phyloP scores from a whole-genome alignment of 37 sponge, comb jelly and placozoan genomes.

The Beroe forskalii region DNA sequence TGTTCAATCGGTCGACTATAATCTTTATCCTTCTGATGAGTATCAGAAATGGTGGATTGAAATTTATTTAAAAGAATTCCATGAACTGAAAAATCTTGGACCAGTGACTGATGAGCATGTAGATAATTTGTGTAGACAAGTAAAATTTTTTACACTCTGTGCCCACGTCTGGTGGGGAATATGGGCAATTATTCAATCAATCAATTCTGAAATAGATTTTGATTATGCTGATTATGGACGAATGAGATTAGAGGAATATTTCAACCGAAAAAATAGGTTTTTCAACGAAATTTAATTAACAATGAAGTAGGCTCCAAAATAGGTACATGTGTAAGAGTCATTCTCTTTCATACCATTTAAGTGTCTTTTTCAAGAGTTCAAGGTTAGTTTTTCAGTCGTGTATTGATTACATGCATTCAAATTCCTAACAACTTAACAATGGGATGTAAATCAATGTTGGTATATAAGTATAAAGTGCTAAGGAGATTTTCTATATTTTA shows the following conservation, averaged over 20 bases:
- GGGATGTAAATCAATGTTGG: too few species aligned
- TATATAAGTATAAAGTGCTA: too few species aligned
- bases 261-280: slow-evolving; percentile 67
- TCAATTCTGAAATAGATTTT: slow-evolving; percentile 79
- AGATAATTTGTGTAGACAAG: slow-evolving; percentile 72
- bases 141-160: slow-evolving; percentile 78
- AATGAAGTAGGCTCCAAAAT: too few species aligned
- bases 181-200: slow-evolving; percentile 84
- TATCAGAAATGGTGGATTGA: slow-evolving; percentile 78
- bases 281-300: slow-evolving; percentile 24
- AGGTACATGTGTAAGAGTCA: too few species aligned
- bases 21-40: slow-evolving; percentile 74
- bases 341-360: too few species aligned
- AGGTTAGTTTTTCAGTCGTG: too few species aligned
- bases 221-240: slow-evolving; percentile 74
- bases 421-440: too few species aligned
- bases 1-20: slow-evolving; percentile 75
- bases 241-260: slow-evolving; percentile 68
- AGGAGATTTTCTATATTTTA: too few species aligned
- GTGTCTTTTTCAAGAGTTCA: too few species aligned
- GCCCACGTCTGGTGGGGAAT: slow-evolving; percentile 84
- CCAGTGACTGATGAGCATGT: slow-evolving; percentile 43
- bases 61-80: slow-evolving; percentile 75
- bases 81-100: slow-evolving; percentile 18
- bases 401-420: too few species aligned